Evolutionary conservation across 2,888 invertebrate species (phyloP).

Genomic region (Cheilosia soror): DNA sequence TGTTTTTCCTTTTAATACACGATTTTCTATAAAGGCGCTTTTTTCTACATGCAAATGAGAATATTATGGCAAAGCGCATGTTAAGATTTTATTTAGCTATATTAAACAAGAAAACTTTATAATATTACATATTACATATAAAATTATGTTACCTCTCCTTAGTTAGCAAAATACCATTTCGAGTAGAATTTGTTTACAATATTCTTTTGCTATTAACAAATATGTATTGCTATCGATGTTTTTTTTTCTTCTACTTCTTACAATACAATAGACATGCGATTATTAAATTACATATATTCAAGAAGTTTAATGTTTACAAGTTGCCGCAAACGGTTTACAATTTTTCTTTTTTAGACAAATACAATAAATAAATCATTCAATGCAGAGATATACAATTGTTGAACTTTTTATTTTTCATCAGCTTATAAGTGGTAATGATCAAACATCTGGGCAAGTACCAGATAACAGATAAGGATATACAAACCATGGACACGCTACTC

Average conservation of each 20-base stretch:
- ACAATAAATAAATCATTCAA: constrained; percentile 70
- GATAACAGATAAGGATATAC: too few species aligned
- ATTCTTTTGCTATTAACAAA: constrained; percentile 50
- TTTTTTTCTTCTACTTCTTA: constrained; percentile 22
- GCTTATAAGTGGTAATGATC: too few species aligned
- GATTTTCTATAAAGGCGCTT: constrained; percentile 45
- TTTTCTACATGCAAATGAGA: constrained; percentile 18
- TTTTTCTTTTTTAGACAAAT: constrained; percentile 71
- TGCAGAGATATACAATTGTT: constrained; percentile 38
- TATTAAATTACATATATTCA: constrained; percentile 69
- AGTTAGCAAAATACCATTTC: constrained; percentile 74
- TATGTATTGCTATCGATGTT: constrained; percentile 18
- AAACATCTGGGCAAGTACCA: too few species aligned
- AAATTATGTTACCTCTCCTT: constrained; percentile 67
- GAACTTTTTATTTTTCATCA: background rate
- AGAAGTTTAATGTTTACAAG: constrained; percentile 64
- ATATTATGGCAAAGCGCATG: constrained; percentile 20
- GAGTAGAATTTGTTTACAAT: constrained; percentile 52
- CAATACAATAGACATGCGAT: constrained; percentile 62
- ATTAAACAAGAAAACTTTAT: constrained; percentile 32
- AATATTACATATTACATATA: constrained; percentile 32
- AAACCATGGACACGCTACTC: too few species aligned
- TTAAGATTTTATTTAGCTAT: constrained; percentile 60
- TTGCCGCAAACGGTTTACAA: constrained; percentile 64
- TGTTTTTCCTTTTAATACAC: constrained; percentile 21